These are phyloP conservation scores for Falco punctatus DNA, from an alignment of 2,113 vertebrate species.

Conservation along the genomic window DNA sequence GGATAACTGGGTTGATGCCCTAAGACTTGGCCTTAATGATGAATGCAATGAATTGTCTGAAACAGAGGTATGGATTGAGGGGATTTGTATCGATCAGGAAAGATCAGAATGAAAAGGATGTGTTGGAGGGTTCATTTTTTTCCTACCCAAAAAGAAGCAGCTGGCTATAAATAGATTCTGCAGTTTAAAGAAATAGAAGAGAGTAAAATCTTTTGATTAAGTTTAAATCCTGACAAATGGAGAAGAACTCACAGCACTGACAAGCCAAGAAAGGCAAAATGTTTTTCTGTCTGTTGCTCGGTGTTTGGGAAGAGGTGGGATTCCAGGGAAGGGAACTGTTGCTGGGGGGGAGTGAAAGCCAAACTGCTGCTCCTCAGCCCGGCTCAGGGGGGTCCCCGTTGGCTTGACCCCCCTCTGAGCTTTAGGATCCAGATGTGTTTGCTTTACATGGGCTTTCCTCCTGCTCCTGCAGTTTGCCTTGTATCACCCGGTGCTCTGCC, in stretches of 20 bases:
- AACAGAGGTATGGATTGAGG: not conserved
- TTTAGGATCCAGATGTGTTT: not conserved
- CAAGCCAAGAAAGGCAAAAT: not conserved
- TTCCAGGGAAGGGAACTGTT: not conserved
- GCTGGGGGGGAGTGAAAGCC: rapidly evolving
- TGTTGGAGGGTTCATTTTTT: not conserved
- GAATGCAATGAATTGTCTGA: not conserved
- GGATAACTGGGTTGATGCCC: not conserved
- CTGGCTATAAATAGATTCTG: not conserved
- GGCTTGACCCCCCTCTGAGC: not conserved
- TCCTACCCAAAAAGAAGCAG: not conserved
- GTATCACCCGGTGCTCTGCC: not conserved
- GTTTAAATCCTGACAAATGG: not conserved
- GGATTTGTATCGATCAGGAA: not conserved
- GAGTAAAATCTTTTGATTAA: conserved; percentile 14
- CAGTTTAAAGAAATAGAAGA: not conserved
- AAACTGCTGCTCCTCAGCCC: not conserved
- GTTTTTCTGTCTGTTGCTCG: not conserved
- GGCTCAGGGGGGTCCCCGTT: rapidly evolving
- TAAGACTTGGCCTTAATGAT: not conserved
- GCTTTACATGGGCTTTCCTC: not conserved
- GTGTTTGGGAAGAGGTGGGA: rapidly evolving
- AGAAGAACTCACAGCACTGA: not conserved
- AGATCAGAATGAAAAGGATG: not conserved
- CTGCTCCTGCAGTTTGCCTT: not conserved